These are phyloP conservation scores for Bombyx mori DNA, from an alignment of 1,140 invertebrate genomes.

Conservation along the genomic window ASM3026992v2 NC_085108.1:1788001-1788500, in stretches of 20 bases:
- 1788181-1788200: slow-evolving; percentile 35
- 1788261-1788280: background rate
- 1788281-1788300: background rate
- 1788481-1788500: slow-evolving; percentile 15
- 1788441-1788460: slow-evolving; percentile 24
- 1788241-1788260: too few species aligned
- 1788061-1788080: slow-evolving; percentile 18
- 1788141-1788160: slow-evolving; percentile 21
- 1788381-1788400: too few species aligned
- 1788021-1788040: too few species aligned
- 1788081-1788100: slow-evolving; percentile 18
- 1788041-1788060: background rate
- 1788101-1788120: slow-evolving; percentile 23
- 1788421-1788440: slow-evolving; percentile 16
- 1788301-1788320: background rate
- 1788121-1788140: slow-evolving; percentile 50
- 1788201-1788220: slow-evolving; percentile 20
- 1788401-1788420: background rate
- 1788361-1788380: too few species aligned
- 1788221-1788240: background rate
- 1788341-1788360: too few species aligned
- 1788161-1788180: slow-evolving; percentile 27
- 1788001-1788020: too few species aligned
- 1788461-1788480: slow-evolving; percentile 26
- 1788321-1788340: too few species aligned